These are phyloP conservation scores for Drosophila truncata DNA, from an alignment of 1,140 invertebrate species.

Conservation along the genomic window DNA sequence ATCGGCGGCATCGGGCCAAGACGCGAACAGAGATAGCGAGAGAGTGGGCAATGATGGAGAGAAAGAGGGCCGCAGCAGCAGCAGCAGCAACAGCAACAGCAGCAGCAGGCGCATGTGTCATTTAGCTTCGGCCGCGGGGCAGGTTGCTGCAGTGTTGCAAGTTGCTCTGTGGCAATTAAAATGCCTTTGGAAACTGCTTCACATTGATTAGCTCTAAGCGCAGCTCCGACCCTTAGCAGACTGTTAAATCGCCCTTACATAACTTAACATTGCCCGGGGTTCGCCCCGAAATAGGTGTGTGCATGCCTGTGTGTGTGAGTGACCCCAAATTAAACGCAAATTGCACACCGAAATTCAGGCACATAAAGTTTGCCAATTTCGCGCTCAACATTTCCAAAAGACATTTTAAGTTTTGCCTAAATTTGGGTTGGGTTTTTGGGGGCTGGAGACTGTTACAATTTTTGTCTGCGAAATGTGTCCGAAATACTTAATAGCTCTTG, in stretches of 20 bases:
- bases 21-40: constrained; percentile 7
- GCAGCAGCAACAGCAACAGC: constrained; percentile 17
- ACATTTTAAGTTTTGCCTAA: constrained; percentile 47
- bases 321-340: constrained; percentile 77
- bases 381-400: constrained; percentile 53
- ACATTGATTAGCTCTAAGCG: constrained; percentile 49
- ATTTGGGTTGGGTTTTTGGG: constrained; percentile 36
- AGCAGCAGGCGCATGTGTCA: constrained; percentile 65
- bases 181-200: constrained; percentile 74
- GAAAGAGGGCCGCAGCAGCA: constrained; percentile 23
- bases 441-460: constrained; percentile 35
- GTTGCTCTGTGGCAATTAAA: constrained; percentile 65
- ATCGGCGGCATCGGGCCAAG: constrained; percentile 19
- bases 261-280: constrained; percentile 50
- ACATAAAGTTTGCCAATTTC: constrained; percentile 78
- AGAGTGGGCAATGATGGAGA: constrained; percentile 21
- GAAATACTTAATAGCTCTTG: constrained; percentile 61
- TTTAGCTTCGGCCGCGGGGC: constrained; percentile 69
- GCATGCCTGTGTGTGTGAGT: constrained; percentile 22
- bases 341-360: constrained; percentile 65
- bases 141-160: constrained; percentile 48
- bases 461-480: constrained; percentile 57
- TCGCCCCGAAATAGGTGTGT: constrained; percentile 20
- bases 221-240: constrained; percentile 33
- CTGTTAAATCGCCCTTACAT: constrained; percentile 42